A percentile compares a stretch with the other conserved stretches of the same genome.
Conservation (phyloP, 2,888 invertebrate genomes). For the Drosophila mimetica region DNA sequence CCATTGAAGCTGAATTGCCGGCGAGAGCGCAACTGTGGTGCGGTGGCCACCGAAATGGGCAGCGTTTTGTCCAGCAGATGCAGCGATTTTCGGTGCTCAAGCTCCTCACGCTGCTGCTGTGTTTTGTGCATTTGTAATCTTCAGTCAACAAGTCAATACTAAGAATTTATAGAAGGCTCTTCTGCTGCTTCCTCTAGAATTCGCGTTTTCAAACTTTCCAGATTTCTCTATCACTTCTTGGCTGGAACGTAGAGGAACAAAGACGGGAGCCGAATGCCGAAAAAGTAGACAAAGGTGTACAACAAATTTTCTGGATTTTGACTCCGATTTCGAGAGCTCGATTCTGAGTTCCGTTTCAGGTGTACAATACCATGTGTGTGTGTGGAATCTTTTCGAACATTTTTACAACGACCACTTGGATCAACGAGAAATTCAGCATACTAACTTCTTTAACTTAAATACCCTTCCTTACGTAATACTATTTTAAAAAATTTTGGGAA, state of each 20-base stretch:
- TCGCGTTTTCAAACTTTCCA: too few relatives aligned
- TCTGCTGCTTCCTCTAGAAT: not conserved
- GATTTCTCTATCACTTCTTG: not conserved
- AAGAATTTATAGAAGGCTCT: not conserved
- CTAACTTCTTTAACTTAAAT: too few relatives aligned
- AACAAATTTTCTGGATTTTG: not conserved
- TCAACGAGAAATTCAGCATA: not conserved
- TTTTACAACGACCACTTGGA: not conserved
- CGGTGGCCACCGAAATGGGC: conserved; percentile 36
- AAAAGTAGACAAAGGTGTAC: conserved; percentile 3
- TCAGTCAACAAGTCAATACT: not conserved
- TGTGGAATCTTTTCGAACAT: not conserved
- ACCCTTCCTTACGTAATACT: too few relatives aligned
- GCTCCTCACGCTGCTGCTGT: not conserved
- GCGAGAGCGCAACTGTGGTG: conserved; percentile 37
- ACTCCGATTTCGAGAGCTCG: conserved; percentile 15
- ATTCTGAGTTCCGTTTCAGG: conserved; percentile 9
- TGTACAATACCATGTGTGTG: not conserved
- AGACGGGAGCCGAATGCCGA: conserved; percentile 1
- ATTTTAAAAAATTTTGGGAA: too few relatives aligned
- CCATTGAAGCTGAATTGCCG: conserved; percentile 57
- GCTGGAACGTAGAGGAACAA: not conserved
- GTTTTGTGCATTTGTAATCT: not conserved
- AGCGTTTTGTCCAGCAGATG: conserved; percentile 42
- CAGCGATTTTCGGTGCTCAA: not conserved